Base-by-base conservation (phyloP, 2,888 invertebrate species). In the Drosophila bunnanda region DNA sequence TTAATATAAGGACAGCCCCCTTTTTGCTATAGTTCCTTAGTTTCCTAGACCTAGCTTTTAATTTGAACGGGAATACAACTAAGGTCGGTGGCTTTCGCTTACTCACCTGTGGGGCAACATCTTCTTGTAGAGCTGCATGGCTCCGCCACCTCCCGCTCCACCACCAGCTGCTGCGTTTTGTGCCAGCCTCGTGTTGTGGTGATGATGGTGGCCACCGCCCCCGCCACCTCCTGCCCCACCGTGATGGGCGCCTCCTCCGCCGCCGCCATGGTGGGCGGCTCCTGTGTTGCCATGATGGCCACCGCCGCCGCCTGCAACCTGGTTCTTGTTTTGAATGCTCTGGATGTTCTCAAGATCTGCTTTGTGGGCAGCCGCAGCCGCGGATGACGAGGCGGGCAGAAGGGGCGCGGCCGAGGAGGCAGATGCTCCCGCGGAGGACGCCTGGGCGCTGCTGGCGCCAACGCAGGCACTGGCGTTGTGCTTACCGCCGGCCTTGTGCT, bases 341-440 rank as follows among this genome's bases (percentile, higher is more conserved):
- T 92, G 92, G 75, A 92, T 91, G 62, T 92, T 92, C 74, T 92
- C 92, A 67, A 92, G 82, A 80, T 92, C 92, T 13, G 91, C 92
- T 67, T 92, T 92, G 54, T 79, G 80, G 12, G 78, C 81, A 7
- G 79, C 67, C 7, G 76, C n/a, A n/a, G n/a, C 76, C 8, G 54
- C 61, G 55, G 76, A 9, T n/a, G 58, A 9, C 46, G 76, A 9
- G 5, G 58, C 9, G 56, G 72, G 61, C 39, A 39, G 66, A 28
- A 41, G 65, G 12, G 65, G 10, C 12, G 43, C 28, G 36, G 13
- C 43, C 6, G 53, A n/a, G 17, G 53, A 20, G 17, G 30, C 74
- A 44, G 57, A 32, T 25, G 53, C 38, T n/a, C 53, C 66, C 17
- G 61, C 10, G 9, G 73, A 53, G 32, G 76, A 79, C 2, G 74